Evolutionary conservation across 2,797 vertebrate genomes (phyloP), one percentile per base, ranked within the genome.

Genomic region (Anolis apletophallus): DNA sequence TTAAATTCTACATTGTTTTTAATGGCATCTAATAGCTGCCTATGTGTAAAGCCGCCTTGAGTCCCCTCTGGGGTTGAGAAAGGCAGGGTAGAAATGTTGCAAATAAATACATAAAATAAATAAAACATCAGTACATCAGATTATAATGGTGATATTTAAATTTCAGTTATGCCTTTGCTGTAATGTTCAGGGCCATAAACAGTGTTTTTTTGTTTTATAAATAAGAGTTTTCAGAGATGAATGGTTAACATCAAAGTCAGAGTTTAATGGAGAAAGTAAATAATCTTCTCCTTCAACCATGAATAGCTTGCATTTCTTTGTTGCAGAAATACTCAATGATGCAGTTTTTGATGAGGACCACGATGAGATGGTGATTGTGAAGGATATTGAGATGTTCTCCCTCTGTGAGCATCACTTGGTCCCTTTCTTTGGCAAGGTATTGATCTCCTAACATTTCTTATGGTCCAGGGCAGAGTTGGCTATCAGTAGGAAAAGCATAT

Each of bases 281-380:
- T 32, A 13, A 59, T 52, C 55, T 85, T 12, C 0, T 8, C 9
- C 16, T n/a, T n/a, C 52, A 89, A 83, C 36, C 40, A 12, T 82
- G 59, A 85, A 76, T 85, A 52, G n/a, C 14, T 5, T 75, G 85
- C 34, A 29, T 71, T 32, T 86, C 81, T 1, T 85, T 34, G 57
- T 89, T 81, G 0, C 91, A 97, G 97, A 97, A 83, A 90, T 97
- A 89, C 77, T 98, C 71, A 97, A 97, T 87, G 93, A 97, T 74
- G 97, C 97, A 87, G 95, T 97, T 89, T 98, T 98, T 88, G 96
- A 98, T 80, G 97, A 98, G 89, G 95, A 97, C 93, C 97, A 97
- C 0, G 82, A 97, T 40, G 96, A 98, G 93, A 97, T 97, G 94
- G 97, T 97, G 88, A 97, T 97, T 36, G 96, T 97, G 69, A 98